A percentile compares a stretch with the other conserved stretches of the same genome.
Evolutionary conservation across 1,140 invertebrate species (phyloP).

Genomic region (Chelonus insularis): DNA sequence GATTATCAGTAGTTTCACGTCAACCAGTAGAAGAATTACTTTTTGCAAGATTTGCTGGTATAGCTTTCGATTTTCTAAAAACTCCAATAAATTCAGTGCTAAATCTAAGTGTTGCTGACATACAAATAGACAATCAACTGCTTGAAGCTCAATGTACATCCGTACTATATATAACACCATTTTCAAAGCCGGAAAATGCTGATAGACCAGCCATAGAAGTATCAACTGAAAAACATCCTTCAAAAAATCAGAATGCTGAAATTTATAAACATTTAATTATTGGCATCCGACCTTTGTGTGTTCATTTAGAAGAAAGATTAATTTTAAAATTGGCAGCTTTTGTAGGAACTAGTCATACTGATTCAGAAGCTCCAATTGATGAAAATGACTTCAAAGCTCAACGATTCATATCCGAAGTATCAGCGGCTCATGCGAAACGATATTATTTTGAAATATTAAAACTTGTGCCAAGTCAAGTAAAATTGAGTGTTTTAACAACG

Average conservation of each 20-base stretch:
- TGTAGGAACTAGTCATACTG: slow-evolving; percentile 59
- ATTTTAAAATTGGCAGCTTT: slow-evolving; percentile 83
- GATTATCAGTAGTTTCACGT: slow-evolving; percentile 82
- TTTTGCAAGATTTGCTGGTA: slow-evolving; percentile 75
- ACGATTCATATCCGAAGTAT: slow-evolving; percentile 76
- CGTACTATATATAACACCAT: slow-evolving; percentile 72
- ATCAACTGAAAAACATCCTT: slow-evolving; percentile 69
- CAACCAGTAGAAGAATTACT: slow-evolving; percentile 83
- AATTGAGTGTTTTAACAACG: slow-evolving; percentile 83
- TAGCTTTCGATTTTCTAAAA: slow-evolving; percentile 69
- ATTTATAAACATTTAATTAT: slow-evolving; percentile 78
- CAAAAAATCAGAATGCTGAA: slow-evolving; percentile 72
- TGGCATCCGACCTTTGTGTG: slow-evolving; percentile 78
- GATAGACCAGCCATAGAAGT: slow-evolving; percentile 68
- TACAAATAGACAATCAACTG: slow-evolving; percentile 91
- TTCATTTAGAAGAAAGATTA: slow-evolving; percentile 86
- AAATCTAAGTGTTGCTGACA: slow-evolving; percentile 74
- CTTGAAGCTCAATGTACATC: slow-evolving; percentile 83
- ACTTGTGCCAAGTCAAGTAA: slow-evolving; percentile 77
- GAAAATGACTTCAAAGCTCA: slow-evolving; percentile 78
- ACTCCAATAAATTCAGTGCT: slow-evolving; percentile 65
- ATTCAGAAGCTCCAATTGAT: slow-evolving; percentile 59
- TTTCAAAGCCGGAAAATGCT: slow-evolving; percentile 50
- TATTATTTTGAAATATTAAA: slow-evolving; percentile 91
- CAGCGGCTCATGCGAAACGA: slow-evolving; percentile 76